Base-by-base conservation (phyloP, 2,888 invertebrate genomes). In the Chrysolina haemoptera region DNA sequence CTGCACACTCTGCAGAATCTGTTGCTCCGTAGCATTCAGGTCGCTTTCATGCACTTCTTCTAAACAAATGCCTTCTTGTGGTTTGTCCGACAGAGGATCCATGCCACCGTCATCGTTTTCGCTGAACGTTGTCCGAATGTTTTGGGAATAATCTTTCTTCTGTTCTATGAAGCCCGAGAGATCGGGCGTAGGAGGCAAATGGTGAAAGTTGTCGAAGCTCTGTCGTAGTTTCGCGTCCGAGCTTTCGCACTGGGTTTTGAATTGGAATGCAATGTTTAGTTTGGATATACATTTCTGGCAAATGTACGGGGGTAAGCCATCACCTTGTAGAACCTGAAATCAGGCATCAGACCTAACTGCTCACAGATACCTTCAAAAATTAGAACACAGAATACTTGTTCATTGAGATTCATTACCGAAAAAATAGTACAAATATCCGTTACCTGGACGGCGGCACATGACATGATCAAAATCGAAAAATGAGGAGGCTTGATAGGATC, bases 401-500 rank as follows among this genome's bases (percentile, higher is more conserved):
- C 35, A 6, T 35, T 8, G 4, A 6, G 35, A 35, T 35, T 35
- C 8, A 35, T 35, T 35, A 35, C 8, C 8, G 35, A 35, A 35
- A 12, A 22, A 55, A 55, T 20, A 20, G 1, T 55, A 20, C 55
- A 22, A 55, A 55, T 27, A 11, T 35, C 46, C 3, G 14, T 84
- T 85, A 88, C 88, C 85, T 88, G 87, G 3, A 88, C 87, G 64
- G 87, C 83, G 68, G 88, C 87, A 82, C 88, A 88, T 74, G 88
- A 86, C 87, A 88, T 88, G 64, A 88, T 87, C 75, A 88, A 80
- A 71, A 87, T 84, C 10, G 88, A 87, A 79, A 88, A 88, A 82
- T 87, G 87, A 43, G 87, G 86, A 22, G 88, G 88, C 81, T 88
- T 88, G 20, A 87, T 83, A 11, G 87, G 86, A 82, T 88, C 88